Conservation (phyloP, 2,888 invertebrate genomes). For the Lasioglossum lativentre region DNA sequence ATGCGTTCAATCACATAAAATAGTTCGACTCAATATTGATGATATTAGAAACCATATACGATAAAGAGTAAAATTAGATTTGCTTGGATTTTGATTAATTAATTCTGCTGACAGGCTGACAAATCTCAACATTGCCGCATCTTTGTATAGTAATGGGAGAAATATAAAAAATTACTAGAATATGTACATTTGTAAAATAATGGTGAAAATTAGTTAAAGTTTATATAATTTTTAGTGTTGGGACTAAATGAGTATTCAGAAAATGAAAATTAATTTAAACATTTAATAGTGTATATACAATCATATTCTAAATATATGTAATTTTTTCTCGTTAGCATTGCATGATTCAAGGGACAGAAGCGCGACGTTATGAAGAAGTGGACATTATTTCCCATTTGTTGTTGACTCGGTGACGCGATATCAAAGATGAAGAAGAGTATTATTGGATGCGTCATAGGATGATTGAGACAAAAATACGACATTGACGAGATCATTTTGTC, state of each 20-base stretch:
- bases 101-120: constrained; percentile 6
- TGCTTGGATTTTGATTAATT: constrained; percentile 18
- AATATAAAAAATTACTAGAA: constrained; percentile 11
- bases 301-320: background rate
- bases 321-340: background rate
- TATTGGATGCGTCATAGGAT: background rate
- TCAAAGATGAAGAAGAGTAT: background rate
- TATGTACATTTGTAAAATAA: background rate
- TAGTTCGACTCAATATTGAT: background rate
- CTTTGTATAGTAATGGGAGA: background rate
- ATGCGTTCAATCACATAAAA: background rate
- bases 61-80: constrained; percentile 25
- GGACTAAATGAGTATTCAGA: background rate
- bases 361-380: background rate
- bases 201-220: background rate
- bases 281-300: background rate
- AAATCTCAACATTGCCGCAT: constrained; percentile 7
- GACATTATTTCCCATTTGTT: background rate
- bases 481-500: background rate
- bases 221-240: background rate
- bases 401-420: background rate
- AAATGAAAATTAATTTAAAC: background rate
- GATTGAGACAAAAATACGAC: background rate
- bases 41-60: constrained; percentile 2
- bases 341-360: background rate